Conservation (phyloP, 1,140 invertebrate genomes). For the Calosoma granatense region DNA sequence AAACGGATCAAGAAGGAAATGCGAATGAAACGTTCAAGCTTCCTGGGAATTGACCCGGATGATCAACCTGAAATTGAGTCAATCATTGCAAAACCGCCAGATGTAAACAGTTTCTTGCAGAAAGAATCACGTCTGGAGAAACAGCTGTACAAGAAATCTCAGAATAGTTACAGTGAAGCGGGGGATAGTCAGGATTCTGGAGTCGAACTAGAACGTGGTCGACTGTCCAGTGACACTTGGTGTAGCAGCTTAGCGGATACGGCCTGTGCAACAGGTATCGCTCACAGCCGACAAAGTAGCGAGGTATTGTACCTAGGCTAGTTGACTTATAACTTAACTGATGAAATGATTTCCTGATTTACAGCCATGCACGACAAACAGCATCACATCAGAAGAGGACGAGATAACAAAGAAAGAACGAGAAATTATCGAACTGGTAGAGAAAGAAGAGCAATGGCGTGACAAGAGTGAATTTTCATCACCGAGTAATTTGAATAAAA, state of each 20-base stretch:
- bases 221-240: slow-evolving; percentile 44
- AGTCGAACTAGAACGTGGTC: slow-evolving; percentile 54
- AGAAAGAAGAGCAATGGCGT: slow-evolving; percentile 47
- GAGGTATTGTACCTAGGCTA: slow-evolving; percentile 39
- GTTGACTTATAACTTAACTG: background rate
- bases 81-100: slow-evolving; percentile 61
- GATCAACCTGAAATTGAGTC: slow-evolving; percentile 57
- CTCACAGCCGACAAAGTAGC: slow-evolving; percentile 64
- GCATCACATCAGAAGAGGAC: slow-evolving; percentile 51
- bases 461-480: slow-evolving; percentile 16
- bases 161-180: slow-evolving; percentile 30
- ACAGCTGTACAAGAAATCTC: slow-evolving; percentile 51
- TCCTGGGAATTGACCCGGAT: slow-evolving; percentile 68
- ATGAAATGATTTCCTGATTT: background rate
- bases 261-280: slow-evolving; percentile 40
- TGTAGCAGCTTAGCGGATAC: slow-evolving; percentile 50
- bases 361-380: slow-evolving; percentile 21
- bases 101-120: slow-evolving; percentile 65
- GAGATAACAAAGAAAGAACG: slow-evolving; percentile 59
- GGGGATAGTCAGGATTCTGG: slow-evolving; percentile 64
- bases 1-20: slow-evolving; percentile 79
- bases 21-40: slow-evolving; percentile 71
- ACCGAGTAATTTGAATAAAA: slow-evolving; percentile 6
- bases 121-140: slow-evolving; percentile 71
- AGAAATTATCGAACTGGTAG: slow-evolving; percentile 60